Evolutionary conservation across 1,140 invertebrate genomes (phyloP), one percentile per base, ranked within the genome.

Genomic region (Amphibalanus amphitrite): DNA sequence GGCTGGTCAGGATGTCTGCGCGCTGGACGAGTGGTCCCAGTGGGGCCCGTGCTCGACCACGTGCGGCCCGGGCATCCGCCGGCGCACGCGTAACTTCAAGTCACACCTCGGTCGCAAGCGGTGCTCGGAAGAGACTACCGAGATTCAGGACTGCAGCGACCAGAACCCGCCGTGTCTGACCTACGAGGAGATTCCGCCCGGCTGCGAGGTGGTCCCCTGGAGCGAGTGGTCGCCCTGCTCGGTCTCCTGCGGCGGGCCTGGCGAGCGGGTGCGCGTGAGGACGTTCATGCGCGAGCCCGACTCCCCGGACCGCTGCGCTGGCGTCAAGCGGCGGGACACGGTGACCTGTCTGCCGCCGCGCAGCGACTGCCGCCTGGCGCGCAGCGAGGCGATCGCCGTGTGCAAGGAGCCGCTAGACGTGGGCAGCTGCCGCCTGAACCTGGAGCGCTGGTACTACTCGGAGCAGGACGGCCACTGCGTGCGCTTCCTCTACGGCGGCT

Each of bases 1-100:
- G n/a, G n/a, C n/a, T n/a, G n/a, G n/a, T n/a, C n/a, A n/a, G 73
- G 64, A 6, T 6, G 26, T 10, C 10, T 93, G 91, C 75, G 80
- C 86, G 74, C 82, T 91, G 25, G 85, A 86, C 0, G 82, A 84
- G 64, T 93, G 90, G 89, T 85, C 85, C 17, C 80, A 84, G 28
- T 94, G 91, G 91, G 83, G 85, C 10, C 77, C 84, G 0, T 93
- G 92, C 76, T 89, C 83, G 71, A 85, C 83, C 0, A 84, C 84
- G 29, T 93, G 92, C 77, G 89, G 89, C 1, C 75, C 79, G 8
- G 89, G 88, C 68, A 78, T 79, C 38, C 77, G 77, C 64, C 77
- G 79, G 26, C 74, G 78, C 38, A 72, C 72, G 10, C 72, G 80
- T 69, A 78, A 78, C 75, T 79, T 74, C 69, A 84, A 85, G 80